Evolutionary conservation across 2,888 invertebrate genomes (phyloP).

Genomic region (Drosophila phalerata): DNA sequence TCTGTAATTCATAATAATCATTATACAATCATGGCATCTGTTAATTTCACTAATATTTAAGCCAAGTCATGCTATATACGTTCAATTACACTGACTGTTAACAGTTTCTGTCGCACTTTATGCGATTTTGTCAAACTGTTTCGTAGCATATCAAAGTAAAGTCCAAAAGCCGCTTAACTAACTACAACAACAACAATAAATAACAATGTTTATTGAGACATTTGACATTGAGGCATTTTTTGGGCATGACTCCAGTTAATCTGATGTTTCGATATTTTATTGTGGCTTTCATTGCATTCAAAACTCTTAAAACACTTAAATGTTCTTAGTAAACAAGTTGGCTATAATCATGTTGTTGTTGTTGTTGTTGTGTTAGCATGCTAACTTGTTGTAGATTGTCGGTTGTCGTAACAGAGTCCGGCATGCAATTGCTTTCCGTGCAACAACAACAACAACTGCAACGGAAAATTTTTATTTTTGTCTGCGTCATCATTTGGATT

Average conservation of each 20-base stretch:
- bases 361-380: constrained; percentile 10
- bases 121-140: constrained; percentile 26
- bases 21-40: constrained; percentile 46
- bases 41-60: constrained; percentile 30
- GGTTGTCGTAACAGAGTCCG: constrained; percentile 45
- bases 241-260: constrained; percentile 32
- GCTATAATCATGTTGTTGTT: constrained; percentile 18
- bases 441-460: constrained; percentile 38
- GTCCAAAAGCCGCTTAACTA: constrained; percentile 39
- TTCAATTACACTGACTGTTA: constrained; percentile 22
- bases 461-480: constrained; percentile 48
- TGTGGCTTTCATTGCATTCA: constrained; percentile 3
- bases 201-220: constrained; percentile 51
- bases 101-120: constrained; percentile 24
- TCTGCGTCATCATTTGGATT: constrained; percentile 43
- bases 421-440: constrained; percentile 52
- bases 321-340: constrained; percentile 26
- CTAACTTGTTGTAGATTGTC: constrained; percentile 25
- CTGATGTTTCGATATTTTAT: constrained; percentile 14
- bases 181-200: constrained; percentile 22
- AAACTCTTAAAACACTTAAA: neutral
- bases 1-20: constrained; percentile 14
- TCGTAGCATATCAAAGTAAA: constrained; percentile 21
- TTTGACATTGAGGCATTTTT: constrained; percentile 58
- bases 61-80: constrained; percentile 54